Percentiles rank a stretch among this genome's conserved stretches.
phyloP scores from a whole-genome alignment of 2,113 vertebrate genomes.

The Trogon surrucura region DNA sequence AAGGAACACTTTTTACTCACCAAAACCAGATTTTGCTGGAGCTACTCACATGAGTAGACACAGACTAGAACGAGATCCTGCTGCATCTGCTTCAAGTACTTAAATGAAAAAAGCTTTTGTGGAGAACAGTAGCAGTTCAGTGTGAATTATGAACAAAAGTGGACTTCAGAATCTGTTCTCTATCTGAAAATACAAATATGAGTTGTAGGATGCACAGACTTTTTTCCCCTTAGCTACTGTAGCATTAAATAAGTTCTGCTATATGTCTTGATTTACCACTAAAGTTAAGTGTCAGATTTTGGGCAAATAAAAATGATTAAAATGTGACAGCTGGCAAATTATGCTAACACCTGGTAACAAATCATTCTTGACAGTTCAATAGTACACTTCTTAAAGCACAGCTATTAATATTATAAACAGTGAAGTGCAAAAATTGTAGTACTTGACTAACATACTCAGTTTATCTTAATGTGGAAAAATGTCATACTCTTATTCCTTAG shows the following conservation, averaged over 20 bases:
- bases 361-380: constrained; percentile 78
- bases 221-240: not conserved
- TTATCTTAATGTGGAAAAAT: constrained; percentile 69
- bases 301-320: constrained; percentile 80
- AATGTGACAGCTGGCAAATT: constrained; percentile 79
- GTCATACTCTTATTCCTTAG: constrained; percentile 22
- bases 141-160: not conserved
- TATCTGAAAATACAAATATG: constrained; percentile 29
- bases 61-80: not conserved
- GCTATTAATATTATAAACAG: constrained; percentile 80
- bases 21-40: not conserved
- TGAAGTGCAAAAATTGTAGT: constrained; percentile 49
- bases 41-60: not conserved
- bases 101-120: not conserved
- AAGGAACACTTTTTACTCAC: not conserved
- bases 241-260: constrained; percentile 59
- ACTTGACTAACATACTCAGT: constrained; percentile 58
- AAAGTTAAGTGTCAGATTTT: constrained; percentile 73
- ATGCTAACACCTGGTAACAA: constrained; percentile 80
- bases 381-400: constrained; percentile 71
- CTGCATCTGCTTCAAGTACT: not conserved
- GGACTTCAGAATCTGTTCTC: constrained; percentile 15
- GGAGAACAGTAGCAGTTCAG: not conserved
- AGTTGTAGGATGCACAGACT: not conserved
- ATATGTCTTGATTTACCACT: constrained; percentile 75